Evolutionary conservation across 2,113 vertebrate species (phyloP).

Genomic region (Periophthalmodon schlosseri): DNA sequence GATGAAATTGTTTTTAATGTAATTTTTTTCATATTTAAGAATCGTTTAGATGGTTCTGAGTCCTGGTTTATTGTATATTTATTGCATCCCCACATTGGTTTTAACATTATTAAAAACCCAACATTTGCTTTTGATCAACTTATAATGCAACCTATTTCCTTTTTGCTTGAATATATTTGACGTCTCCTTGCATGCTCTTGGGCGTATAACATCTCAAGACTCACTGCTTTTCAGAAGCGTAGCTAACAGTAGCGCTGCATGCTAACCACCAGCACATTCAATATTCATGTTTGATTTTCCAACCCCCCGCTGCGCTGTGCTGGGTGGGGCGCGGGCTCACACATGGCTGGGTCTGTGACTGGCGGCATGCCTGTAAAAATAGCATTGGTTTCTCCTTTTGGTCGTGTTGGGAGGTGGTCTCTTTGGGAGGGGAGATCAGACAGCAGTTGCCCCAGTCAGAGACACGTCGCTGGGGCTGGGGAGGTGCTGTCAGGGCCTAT

Average conservation of each 20-base stretch:
- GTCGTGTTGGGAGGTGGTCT: constrained; percentile 53
- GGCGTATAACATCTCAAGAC: constrained; percentile 5
- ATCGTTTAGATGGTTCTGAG: too few species aligned
- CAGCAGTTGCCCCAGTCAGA: constrained; percentile 55
- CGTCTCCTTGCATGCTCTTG: background rate
- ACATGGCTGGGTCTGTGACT: constrained; percentile 53
- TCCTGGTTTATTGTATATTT: too few species aligned
- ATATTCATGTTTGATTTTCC: constrained; percentile 67
- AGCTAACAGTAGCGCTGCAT: constrained; percentile 34
- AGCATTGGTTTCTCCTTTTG: constrained; percentile 44
- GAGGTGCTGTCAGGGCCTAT: constrained; percentile 39
- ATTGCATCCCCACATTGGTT: too few species aligned
- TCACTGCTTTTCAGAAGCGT: constrained; percentile 22
- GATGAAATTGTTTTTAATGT: too few species aligned
- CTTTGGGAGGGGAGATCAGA: constrained; percentile 50
- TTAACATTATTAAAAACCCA: too few species aligned
- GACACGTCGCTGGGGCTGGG: constrained; percentile 44
- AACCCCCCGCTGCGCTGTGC: constrained; percentile 38
- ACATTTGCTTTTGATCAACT: too few species aligned
- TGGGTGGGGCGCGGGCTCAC: constrained; percentile 39
- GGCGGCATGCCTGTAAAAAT: constrained; percentile 74
- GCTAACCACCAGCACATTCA: constrained; percentile 54
- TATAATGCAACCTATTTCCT: background rate
- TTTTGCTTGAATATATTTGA: background rate
- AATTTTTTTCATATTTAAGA: too few species aligned